Evolutionary conservation across 2,797 vertebrate genomes (phyloP), one percentile per base, ranked within the genome.

Genomic region (Pterois miles): DNA sequence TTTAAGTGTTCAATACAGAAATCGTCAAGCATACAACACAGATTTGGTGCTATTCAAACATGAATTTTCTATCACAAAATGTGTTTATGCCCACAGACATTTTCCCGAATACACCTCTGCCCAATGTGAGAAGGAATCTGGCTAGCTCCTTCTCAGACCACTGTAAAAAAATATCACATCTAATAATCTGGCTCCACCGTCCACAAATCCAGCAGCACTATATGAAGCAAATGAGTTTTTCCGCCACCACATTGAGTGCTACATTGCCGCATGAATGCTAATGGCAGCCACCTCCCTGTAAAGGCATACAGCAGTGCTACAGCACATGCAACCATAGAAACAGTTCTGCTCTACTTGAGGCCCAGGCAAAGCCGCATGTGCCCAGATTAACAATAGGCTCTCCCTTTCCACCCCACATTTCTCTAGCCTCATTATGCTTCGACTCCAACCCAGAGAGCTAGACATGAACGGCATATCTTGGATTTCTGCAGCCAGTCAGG

Each of bases 251-350:
- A 79, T 69, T 40, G 65, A 81, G 86, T 74, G 83, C 82, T 80
- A 82, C 88, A 71, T 65, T 80, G 89, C 83, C 89, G 89, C 90
- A 92, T 93, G 90, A 93, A 94, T 93, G 91, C 91, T 92, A 94
- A 94, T 93, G 81, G 85, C 34, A 85, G 88, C 90, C 83, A 82
- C 88, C 87, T 91, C 86, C 87, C 85, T 82, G 86, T 90, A 90
- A 89, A 90, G 84, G 86, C 90, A 82, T 85, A 89, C 71, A 83
- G 88, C 90, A 86, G 82, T 31, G 82, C 86, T 83, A 86, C 80
- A 84, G 89, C 86, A 91, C 88, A 92, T 76, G 93, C 90, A 92
- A 94, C 94, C 94, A 93, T 93, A 94, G 94, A 93, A 94, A 94
- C 94, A 85, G 94, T 93, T 93, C 89, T 93, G 92, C 92, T 92